A percentile compares a stretch with the other conserved stretches of the same genome.
These are phyloP conservation scores for Drosophila ironensis DNA, from an alignment of 1,140 invertebrate species.

Conservation along the genomic window DNA sequence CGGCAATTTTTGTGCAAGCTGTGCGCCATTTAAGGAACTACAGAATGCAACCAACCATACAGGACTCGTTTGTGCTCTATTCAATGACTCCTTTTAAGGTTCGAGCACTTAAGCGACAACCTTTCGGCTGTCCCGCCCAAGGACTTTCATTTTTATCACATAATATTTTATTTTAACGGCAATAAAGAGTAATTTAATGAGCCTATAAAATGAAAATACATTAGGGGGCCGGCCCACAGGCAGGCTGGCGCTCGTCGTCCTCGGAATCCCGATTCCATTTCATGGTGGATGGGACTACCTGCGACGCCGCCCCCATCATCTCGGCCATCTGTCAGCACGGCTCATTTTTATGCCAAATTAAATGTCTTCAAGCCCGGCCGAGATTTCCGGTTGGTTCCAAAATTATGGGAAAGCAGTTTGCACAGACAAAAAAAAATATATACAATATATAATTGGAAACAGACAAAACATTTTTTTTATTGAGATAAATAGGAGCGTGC, in stretches of 20 bases:
- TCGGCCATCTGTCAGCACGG: constrained; percentile 63
- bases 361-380: constrained; percentile 57
- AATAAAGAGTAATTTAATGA: constrained; percentile 81
- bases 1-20: constrained; percentile 16
- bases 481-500: too few relatives aligned
- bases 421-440: background rate
- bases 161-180: constrained; percentile 80
- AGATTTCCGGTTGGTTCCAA: constrained; percentile 46
- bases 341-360: constrained; percentile 74
- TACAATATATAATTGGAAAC: too few relatives aligned
- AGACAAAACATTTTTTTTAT: too few relatives aligned
- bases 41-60: constrained; percentile 19
- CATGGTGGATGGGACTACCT: constrained; percentile 13
- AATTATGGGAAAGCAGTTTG: background rate
- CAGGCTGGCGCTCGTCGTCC: background rate
- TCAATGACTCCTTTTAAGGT: constrained; percentile 1
- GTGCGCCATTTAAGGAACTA: background rate
- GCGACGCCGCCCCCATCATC: constrained; percentile 9
- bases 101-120: constrained; percentile 35
- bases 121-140: constrained; percentile 42
- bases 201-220: constrained; percentile 79
- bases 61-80: constrained; percentile 2
- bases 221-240: constrained; percentile 27
- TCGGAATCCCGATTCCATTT: constrained; percentile 2
- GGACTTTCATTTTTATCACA: constrained; percentile 71